Evolutionary conservation across 2,797 vertebrate species (phyloP), one percentile per base, ranked within the genome.

Genomic region (Pangasius djambal): DNA sequence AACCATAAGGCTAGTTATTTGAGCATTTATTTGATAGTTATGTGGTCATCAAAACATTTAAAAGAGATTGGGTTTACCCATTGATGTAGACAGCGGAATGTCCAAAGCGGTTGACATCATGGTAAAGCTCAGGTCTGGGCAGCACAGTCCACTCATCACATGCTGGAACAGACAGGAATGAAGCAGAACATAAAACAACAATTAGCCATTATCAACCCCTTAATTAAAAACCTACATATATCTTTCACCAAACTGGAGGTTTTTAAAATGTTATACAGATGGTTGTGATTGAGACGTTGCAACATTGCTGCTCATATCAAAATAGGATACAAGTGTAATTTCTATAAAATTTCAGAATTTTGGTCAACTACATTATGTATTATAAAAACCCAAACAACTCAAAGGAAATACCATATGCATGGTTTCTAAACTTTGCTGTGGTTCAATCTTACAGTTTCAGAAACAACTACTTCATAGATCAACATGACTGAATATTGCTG

Each of bases 71-170:
- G 75, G 57, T 83, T 96, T 94, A 99, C 98, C 98, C 95, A 91
- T 98, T 97, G 81, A 94, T 94, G 67, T 97, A 96, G 91, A 97
- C 96, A 0, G 98, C 97, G 0, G 98, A 97, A 92, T 99, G 98
- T 18, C 98, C 98, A 78, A 99, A 99, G 89, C 99, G 97, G 93
- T 99, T 98, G 92, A 98, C 96, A 3, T 99, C 98, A 0, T 97
- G 97, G 83, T 96, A 95, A 86, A 99, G 97, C 87, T 96, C 95
- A 0, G 98, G 98, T 75, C 95, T 97, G 57, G 97, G 97, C 86
- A 99, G 95, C 40, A 97, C 95, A 0, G 96, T 97, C 99, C 99
- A 99, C 13, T 96, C 97, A 3, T 99, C 98, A 37, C 98, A 99
- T 0, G 96, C 98, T 99, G 92, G 48, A 88, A 86, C 28, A 87